Percentiles rank a stretch among this genome's conserved stretches.
Evolutionary conservation across 2,888 invertebrate species (phyloP).

Genomic region (Saturnia japonica): DNA sequence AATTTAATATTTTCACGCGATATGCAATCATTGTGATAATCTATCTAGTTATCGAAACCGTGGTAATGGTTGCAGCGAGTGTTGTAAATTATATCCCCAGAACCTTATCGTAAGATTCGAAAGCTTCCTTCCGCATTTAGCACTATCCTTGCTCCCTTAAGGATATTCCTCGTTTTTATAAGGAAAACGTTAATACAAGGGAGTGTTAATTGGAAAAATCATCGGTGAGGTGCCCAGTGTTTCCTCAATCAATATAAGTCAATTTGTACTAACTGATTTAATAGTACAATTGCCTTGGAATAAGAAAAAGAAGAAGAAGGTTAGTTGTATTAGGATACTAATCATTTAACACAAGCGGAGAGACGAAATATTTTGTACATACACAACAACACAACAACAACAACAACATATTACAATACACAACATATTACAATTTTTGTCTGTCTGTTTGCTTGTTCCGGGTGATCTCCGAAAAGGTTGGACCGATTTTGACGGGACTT

Average conservation of each 20-base stretch:
- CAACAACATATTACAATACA: too few relatives aligned
- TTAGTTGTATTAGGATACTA: neutral
- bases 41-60: neutral
- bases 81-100: neutral
- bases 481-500: too few relatives aligned
- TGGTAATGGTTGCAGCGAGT: neutral
- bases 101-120: slow-evolving; percentile 26
- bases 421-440: too few relatives aligned
- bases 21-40: neutral
- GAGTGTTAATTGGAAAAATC: slow-evolving; percentile 21
- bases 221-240: slow-evolving; percentile 9
- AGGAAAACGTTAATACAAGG: slow-evolving; percentile 21
- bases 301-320: neutral
- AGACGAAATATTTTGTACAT: neutral
- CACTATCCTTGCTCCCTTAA: slow-evolving; percentile 16
- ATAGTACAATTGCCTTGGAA: neutral
- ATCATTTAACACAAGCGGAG: neutral
- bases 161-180: neutral
- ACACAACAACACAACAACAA: too few relatives aligned
- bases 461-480: too few relatives aligned
- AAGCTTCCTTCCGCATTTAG: slow-evolving; percentile 23
- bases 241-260: slow-evolving; percentile 22
- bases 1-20: neutral
- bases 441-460: too few relatives aligned
- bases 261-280: slow-evolving; percentile 11